These are phyloP conservation scores for Phyllotreta cruciferae DNA, from an alignment of 2,888 invertebrate genomes.

Conservation along the genomic window DNA sequence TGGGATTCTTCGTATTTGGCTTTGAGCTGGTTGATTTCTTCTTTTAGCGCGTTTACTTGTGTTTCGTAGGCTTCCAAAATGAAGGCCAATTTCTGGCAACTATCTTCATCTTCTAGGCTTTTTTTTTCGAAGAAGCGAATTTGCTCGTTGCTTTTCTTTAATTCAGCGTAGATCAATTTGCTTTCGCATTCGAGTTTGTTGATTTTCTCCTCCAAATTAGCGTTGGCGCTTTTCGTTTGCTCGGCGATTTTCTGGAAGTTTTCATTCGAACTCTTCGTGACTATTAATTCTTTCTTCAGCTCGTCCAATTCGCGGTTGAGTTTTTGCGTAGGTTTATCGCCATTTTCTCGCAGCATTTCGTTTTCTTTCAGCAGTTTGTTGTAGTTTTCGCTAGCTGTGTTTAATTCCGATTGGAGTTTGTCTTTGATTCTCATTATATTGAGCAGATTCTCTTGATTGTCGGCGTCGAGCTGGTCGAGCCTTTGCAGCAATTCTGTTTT, in stretches of 20 bases:
- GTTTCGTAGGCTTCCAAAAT: slow-evolving; percentile 49
- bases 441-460: slow-evolving; percentile 56
- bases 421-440: slow-evolving; percentile 55
- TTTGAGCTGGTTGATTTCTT: slow-evolving; percentile 51
- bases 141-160: slow-evolving; percentile 44
- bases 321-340: slow-evolving; percentile 39
- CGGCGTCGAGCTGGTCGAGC: slow-evolving; percentile 54
- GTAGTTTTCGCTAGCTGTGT: slow-evolving; percentile 23
- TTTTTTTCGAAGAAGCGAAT: slow-evolving; percentile 43
- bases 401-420: slow-evolving; percentile 51
- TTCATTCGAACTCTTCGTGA: slow-evolving; percentile 44
- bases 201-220: slow-evolving; percentile 48
- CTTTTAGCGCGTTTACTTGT: slow-evolving; percentile 50
- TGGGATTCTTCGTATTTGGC: slow-evolving; percentile 12
- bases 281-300: slow-evolving; percentile 48
- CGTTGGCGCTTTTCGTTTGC: slow-evolving; percentile 50
- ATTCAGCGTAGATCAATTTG: slow-evolving; percentile 48
- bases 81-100: slow-evolving; percentile 44
- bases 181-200: slow-evolving; percentile 50
- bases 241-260: slow-evolving; percentile 45
- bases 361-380: slow-evolving; percentile 22
- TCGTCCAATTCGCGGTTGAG: slow-evolving; percentile 48
- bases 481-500: slow-evolving; percentile 39
- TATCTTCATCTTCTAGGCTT: slow-evolving; percentile 45
- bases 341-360: slow-evolving; percentile 19